phyloP scores from a whole-genome alignment of 2,113 vertebrate species.

The Mus pahari region DNA sequence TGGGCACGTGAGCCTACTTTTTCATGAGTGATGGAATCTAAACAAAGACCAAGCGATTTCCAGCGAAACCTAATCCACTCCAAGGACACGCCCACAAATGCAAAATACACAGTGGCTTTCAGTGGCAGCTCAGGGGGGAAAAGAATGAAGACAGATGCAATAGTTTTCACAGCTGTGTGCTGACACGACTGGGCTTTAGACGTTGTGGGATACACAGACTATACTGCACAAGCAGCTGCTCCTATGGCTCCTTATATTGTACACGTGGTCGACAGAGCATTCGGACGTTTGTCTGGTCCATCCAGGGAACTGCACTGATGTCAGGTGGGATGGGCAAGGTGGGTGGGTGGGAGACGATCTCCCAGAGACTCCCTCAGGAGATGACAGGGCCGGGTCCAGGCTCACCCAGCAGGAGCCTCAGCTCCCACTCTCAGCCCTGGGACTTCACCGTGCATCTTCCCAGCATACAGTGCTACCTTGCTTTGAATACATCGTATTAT shows the following conservation, averaged over 20 bases:
- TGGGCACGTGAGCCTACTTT: background rate
- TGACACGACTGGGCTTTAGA: background rate
- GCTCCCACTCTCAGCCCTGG: background rate
- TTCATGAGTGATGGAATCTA: background rate
- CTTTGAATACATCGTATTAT: background rate
- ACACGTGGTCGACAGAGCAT: background rate
- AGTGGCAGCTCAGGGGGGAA: background rate
- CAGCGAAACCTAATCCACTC: background rate
- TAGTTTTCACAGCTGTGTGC: background rate
- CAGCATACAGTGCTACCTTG: too few relatives aligned
- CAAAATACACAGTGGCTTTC: background rate
- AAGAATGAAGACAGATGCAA: background rate
- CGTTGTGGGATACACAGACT: background rate
- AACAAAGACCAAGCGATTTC: background rate
- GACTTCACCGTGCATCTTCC: fast-evolving
- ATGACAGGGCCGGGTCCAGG: fast-evolving
- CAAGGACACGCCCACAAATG: too few relatives aligned
- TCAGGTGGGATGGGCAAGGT: fast-evolving
- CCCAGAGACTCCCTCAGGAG: fast-evolving
- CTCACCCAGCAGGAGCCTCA: fast-evolving
- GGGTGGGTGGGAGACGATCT: fast-evolving
- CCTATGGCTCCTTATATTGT: background rate
- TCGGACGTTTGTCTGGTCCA: background rate
- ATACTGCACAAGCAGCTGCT: background rate
- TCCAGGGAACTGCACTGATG: background rate